A percentile compares a stretch with the other conserved stretches of the same genome.
phyloP scores from a whole-genome alignment of 2,888 invertebrate species.

The Capitulum mitella region DNA sequence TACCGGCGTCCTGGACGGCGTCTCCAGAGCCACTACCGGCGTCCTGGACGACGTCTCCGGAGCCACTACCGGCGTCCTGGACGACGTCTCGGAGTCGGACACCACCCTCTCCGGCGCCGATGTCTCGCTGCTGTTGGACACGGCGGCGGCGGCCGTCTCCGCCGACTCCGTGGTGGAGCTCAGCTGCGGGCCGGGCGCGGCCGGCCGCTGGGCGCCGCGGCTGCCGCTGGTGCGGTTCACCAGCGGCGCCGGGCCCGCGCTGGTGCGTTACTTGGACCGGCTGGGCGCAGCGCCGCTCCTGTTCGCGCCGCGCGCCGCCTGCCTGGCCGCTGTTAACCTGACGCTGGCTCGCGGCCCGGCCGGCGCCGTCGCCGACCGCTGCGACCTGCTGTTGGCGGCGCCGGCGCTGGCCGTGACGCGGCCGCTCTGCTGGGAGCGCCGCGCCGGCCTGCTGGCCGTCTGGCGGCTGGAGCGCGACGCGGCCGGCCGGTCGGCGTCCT shows the following conservation, averaged over 20 bases:
- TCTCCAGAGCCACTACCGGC: no score
- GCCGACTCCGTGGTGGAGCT: neutral
- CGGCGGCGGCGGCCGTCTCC: neutral
- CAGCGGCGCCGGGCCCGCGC: neutral
- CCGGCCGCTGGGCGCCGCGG: neutral
- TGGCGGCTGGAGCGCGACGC: neutral
- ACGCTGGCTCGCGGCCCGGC: neutral
- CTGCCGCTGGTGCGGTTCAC: neutral
- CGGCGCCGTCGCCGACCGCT: neutral
- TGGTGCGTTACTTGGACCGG: neutral
- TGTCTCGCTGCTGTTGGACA: neutral
- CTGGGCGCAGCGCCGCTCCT: neutral
- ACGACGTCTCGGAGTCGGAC: no score
- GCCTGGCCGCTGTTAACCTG: neutral
- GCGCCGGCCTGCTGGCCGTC: neutral
- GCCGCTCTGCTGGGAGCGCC: neutral
- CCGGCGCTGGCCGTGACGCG: conserved; percentile 8
- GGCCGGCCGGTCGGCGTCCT: neutral
- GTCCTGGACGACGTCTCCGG: no score
- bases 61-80: no score
- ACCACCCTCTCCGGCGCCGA: neutral
- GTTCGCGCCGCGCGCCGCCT: neutral
- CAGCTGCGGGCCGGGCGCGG: neutral
- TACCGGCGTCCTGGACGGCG: no score
- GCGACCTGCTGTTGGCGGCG: neutral